Conservation (phyloP, 2,797 vertebrate genomes). For the Acridotheres tristis region DNA sequence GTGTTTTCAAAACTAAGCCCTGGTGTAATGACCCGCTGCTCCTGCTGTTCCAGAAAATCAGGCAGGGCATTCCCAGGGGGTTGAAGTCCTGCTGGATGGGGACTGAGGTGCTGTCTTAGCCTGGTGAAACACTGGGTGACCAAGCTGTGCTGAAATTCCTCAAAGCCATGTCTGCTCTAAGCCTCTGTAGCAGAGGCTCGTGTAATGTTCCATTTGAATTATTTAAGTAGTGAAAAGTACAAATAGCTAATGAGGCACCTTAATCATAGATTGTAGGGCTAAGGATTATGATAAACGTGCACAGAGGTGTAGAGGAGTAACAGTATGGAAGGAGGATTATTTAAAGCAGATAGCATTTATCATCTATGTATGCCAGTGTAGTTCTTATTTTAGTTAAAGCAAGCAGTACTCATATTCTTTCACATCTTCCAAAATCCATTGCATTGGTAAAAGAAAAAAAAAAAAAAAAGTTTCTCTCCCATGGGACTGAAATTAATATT, state of each 20-base stretch:
- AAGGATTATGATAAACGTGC: not conserved
- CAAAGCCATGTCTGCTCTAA: not conserved
- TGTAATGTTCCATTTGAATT: not conserved
- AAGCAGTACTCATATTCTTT: not conserved
- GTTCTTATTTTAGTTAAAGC: not conserved
- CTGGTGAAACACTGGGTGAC: not conserved
- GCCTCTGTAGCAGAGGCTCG: not conserved
- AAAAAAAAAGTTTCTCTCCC: not conserved
- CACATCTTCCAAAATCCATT: not conserved
- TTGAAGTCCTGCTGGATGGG: not conserved
- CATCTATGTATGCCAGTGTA: not conserved
- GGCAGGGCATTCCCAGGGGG: not conserved
- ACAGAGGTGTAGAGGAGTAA: not conserved
- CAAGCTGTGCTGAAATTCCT: not conserved
- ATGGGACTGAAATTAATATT: not conserved
- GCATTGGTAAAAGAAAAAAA: not conserved
- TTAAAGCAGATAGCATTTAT: not conserved
- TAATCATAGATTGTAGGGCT: not conserved
- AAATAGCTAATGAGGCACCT: not conserved
- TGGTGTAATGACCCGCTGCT: not conserved
- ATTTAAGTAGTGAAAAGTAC: conserved; percentile 4
- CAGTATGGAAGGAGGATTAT: not conserved
- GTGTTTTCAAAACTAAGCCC: not conserved
- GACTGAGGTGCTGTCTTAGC: not conserved
- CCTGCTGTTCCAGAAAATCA: not conserved